Conservation (phyloP, 2,888 invertebrate genomes). For the Ornithoptera alexandrae region DNA sequence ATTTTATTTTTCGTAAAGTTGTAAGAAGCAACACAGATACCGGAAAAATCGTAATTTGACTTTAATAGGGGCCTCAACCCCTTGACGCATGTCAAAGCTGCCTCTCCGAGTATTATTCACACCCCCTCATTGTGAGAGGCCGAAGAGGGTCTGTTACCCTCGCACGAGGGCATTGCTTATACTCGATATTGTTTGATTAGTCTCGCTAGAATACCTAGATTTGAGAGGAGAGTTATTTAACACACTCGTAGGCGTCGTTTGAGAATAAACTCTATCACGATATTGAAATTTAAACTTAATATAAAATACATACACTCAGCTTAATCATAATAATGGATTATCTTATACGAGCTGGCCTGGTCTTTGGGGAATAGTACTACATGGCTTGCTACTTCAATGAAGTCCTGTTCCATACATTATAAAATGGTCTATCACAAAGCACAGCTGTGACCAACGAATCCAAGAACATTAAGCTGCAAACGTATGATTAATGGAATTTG, state of each 20-base stretch:
- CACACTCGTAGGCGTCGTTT: background rate
- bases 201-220: constrained; percentile 2
- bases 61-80: constrained; percentile 3
- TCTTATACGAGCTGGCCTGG: no score
- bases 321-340: background rate
- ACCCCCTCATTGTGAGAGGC: constrained; percentile 7
- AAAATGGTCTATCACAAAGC: no score
- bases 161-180: background rate
- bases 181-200: constrained; percentile 5
- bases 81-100: constrained; percentile 1
- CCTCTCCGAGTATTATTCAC: constrained; percentile 10
- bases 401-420: no score
- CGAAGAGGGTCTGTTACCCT: constrained; percentile 2
- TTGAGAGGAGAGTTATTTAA: background rate
- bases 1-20: background rate
- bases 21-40: background rate
- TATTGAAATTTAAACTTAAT: background rate
- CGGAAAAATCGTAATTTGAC: constrained; percentile 8
- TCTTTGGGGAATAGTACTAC: no score
- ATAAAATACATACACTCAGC: background rate
- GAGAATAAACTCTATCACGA: background rate
- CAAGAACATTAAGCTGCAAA: no score
- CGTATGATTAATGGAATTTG: no score
- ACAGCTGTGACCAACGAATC: no score
- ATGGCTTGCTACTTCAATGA: no score